phyloP scores from a whole-genome alignment of 92 coral and sea anemone genomes.

The Palythoa grandiflora region DNA sequence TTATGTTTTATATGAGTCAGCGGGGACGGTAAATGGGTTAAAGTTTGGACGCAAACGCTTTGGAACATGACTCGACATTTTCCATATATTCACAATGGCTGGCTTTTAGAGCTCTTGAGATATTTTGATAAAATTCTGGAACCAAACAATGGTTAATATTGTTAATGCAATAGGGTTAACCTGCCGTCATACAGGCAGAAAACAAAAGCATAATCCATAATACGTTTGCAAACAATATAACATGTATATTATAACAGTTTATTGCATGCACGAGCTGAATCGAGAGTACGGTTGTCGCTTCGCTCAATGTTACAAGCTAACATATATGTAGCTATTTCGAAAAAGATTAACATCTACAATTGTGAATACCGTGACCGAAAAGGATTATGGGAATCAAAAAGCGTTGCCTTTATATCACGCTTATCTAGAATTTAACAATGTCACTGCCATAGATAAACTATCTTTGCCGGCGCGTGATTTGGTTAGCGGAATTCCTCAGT shows the following conservation, averaged over 20 bases:
- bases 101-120: too few relatives aligned
- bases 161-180: background rate
- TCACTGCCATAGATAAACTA: background rate
- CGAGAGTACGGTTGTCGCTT: constrained; percentile 9
- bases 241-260: background rate
- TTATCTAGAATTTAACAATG: background rate
- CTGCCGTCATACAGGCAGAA: background rate
- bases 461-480: constrained; percentile 24
- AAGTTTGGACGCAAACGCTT: too few relatives aligned
- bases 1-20: too few relatives aligned
- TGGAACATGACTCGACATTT: too few relatives aligned
- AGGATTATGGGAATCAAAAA: background rate
- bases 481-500: background rate
- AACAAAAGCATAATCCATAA: background rate
- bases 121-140: too few relatives aligned
- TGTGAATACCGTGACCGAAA: background rate
- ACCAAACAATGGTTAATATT: too few relatives aligned
- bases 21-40: too few relatives aligned
- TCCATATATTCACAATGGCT: background rate
- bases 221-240: background rate
- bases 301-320: constrained; percentile 10
- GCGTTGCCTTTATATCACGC: background rate
- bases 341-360: background rate
- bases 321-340: constrained; percentile 9
- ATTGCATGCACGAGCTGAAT: constrained; percentile 8